phyloP scores from a whole-genome alignment of 2,113 vertebrate species.

The Sinosuthora webbiana region DNA sequence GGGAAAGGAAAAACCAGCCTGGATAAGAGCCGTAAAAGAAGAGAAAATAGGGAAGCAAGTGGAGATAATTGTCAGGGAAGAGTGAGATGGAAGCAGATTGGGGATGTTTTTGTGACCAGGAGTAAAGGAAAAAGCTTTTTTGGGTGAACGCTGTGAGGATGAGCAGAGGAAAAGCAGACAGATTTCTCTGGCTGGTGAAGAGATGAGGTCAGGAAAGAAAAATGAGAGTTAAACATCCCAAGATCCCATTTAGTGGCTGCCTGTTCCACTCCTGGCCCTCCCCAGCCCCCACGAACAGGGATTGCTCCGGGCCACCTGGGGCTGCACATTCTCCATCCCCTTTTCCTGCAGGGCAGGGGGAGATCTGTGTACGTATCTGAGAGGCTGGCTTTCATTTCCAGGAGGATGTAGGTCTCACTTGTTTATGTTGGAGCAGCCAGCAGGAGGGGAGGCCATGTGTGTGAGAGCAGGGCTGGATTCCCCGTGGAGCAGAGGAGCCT shows the following conservation, averaged over 20 bases:
- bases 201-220: not conserved
- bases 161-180: not conserved
- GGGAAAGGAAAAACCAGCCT: not conserved
- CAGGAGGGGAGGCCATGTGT: not conserved
- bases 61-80: not conserved
- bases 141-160: not conserved
- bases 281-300: fast-evolving
- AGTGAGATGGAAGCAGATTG: not conserved
- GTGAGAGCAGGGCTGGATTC: not conserved
- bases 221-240: not conserved
- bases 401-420: not conserved
- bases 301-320: not conserved
- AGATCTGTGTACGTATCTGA: not conserved
- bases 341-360: not conserved
- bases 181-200: not conserved
- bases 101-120: not conserved
- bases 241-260: not conserved
- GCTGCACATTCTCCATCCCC: not conserved
- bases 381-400: not conserved
- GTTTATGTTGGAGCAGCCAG: not conserved
- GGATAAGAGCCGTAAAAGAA: not conserved
- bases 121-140: not conserved
- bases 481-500: not conserved
- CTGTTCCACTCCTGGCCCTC: not conserved
- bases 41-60: not conserved